A percentile compares a stretch with the other conserved stretches of the same genome.
Conservation (phyloP, 2,888 invertebrate genomes). For the Xestia sexstrigata region DNA sequence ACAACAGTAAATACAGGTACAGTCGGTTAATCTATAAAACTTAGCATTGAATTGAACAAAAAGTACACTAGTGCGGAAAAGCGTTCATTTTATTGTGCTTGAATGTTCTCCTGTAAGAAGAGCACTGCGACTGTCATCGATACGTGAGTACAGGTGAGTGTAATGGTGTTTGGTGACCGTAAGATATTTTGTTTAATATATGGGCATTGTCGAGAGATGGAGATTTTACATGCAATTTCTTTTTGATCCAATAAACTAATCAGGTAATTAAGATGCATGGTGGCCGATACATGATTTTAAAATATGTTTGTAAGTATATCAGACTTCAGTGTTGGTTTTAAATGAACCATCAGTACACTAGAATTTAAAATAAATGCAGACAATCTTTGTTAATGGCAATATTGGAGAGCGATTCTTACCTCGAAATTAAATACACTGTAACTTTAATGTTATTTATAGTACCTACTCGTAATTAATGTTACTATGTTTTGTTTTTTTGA, state of each 20-base stretch:
- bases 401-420: background rate
- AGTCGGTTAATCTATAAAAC: conserved; percentile 6
- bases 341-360: background rate
- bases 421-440: too few relatives aligned
- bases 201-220: background rate
- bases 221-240: background rate
- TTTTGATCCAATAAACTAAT: background rate
- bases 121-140: conserved; percentile 63
- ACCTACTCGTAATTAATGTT: too few relatives aligned
- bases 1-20: background rate
- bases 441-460: too few relatives aligned
- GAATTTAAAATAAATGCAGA: background rate
- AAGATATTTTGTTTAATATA: conserved; percentile 2
- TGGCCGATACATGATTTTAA: background rate
- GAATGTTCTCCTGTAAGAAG: conserved; percentile 56
- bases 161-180: conserved; percentile 30
- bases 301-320: background rate
- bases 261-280: background rate
- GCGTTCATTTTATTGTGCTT: conserved; percentile 54
- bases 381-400: background rate
- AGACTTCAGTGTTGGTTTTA: background rate
- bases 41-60: conserved; percentile 31
- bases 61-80: conserved; percentile 34
- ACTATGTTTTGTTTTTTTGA: background rate
- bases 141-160: conserved; percentile 65